phyloP scores from a whole-genome alignment of 2,888 invertebrate species.

The Conomelus anceps region DNA sequence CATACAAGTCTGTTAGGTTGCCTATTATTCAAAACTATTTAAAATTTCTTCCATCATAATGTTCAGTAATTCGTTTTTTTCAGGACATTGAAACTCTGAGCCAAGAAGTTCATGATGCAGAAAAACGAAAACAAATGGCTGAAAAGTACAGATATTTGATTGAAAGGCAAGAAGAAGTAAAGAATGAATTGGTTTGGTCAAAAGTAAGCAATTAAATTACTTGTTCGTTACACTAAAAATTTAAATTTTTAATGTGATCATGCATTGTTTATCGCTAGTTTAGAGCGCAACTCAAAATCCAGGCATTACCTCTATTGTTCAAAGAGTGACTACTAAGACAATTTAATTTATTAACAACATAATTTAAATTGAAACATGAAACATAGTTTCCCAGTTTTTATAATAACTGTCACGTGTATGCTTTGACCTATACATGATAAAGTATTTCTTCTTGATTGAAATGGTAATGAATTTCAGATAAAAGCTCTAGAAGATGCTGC shows the following conservation, averaged over 20 bases:
- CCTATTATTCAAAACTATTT: neutral
- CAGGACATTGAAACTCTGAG: slow-evolving; percentile 41
- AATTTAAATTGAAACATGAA: no score
- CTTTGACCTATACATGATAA: no score
- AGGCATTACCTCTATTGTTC: neutral
- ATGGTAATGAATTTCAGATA: neutral
- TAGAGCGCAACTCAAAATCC: neutral
- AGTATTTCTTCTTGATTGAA: no score
- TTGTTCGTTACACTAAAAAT: no score
- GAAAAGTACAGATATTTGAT: slow-evolving; percentile 50
- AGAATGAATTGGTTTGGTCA: slow-evolving; percentile 54
- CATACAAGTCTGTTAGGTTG: neutral
- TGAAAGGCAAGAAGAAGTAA: slow-evolving; percentile 44
- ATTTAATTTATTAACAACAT: no score
- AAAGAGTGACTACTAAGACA: no score
- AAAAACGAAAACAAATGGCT: slow-evolving; percentile 49
- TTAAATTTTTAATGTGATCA: no score
- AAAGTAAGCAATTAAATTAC: slow-evolving; percentile 39
- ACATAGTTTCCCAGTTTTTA: no score
- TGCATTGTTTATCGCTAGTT: no score
- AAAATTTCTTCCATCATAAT: neutral
- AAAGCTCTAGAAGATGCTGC: neutral
- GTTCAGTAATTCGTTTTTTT: neutral
- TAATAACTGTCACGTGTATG: no score
- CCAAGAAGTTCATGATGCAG: slow-evolving; percentile 41